A percentile compares a stretch with the other conserved stretches of the same genome.
phyloP scores from a whole-genome alignment of 2,113 vertebrate genomes.

The Passer montanus region DNA sequence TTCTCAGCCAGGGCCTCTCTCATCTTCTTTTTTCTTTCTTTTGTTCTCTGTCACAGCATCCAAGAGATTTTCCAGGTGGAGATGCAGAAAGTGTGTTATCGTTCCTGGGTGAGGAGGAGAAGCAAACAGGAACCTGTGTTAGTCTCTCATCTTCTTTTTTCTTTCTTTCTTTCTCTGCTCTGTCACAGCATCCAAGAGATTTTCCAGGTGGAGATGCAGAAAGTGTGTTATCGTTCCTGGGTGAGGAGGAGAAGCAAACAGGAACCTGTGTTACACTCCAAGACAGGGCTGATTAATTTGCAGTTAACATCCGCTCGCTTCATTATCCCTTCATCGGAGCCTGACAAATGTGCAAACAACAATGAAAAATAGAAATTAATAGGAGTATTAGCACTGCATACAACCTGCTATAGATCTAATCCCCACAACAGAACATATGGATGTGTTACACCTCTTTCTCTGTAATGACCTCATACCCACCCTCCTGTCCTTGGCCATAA shows the following conservation, averaged over 20 bases:
- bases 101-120: neutral
- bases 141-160: no score
- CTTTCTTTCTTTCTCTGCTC: neutral
- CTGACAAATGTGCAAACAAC: slow-evolving; percentile 41
- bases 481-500: slow-evolving; percentile 26
- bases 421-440: neutral
- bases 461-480: neutral
- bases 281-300: slow-evolving; percentile 21
- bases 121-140: neutral
- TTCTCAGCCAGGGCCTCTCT: neutral
- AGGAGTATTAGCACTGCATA: neutral
- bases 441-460: neutral
- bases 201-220: neutral
- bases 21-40: neutral
- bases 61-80: neutral
- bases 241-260: neutral
- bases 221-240: neutral
- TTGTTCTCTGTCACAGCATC: neutral
- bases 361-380: slow-evolving; percentile 43
- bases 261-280: neutral
- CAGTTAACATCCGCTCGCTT: neutral
- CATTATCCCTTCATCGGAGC: neutral
- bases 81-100: neutral
- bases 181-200: neutral
- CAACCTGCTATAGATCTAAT: neutral